These are phyloP conservation scores for Umimayanthus chanpuru DNA, from an alignment of 92 coral and sea anemone genomes.

Conservation along the genomic window DNA sequence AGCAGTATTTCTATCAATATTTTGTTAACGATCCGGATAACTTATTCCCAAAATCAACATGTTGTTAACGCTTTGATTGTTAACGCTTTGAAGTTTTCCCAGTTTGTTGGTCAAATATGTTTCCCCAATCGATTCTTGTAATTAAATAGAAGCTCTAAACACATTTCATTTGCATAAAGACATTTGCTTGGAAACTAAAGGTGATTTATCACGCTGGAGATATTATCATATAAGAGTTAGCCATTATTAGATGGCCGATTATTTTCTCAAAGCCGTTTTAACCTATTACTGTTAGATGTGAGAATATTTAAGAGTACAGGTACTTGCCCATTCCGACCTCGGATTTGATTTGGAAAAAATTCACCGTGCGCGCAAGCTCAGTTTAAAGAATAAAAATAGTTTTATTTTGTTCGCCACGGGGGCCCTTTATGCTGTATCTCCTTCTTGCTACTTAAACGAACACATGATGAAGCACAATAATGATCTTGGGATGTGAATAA, in stretches of 20 bases:
- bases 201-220: not conserved
- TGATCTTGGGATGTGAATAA: not conserved
- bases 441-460: not conserved
- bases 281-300: not conserved
- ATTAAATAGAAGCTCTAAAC: constrained; percentile 10
- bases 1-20: not conserved
- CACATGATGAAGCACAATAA: not conserved
- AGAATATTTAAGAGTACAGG: not conserved
- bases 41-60: not conserved
- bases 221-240: not conserved
- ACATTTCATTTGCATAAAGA: constrained; percentile 24
- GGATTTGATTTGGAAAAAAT: not conserved
- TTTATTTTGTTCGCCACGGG: constrained; percentile 15
- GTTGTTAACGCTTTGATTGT: not conserved
- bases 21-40: not conserved
- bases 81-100: not conserved
- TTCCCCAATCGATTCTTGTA: not conserved
- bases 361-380: not conserved
- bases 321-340: not conserved
- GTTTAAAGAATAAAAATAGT: not conserved
- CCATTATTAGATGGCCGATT: not conserved
- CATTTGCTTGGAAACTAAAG: constrained; percentile 7
- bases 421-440: constrained; percentile 1
- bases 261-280: not conserved
- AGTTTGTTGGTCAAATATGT: not conserved